These are phyloP conservation scores for Anolis sagrei DNA, from an alignment of 2,113 vertebrate species.

Conservation along the genomic window DNA sequence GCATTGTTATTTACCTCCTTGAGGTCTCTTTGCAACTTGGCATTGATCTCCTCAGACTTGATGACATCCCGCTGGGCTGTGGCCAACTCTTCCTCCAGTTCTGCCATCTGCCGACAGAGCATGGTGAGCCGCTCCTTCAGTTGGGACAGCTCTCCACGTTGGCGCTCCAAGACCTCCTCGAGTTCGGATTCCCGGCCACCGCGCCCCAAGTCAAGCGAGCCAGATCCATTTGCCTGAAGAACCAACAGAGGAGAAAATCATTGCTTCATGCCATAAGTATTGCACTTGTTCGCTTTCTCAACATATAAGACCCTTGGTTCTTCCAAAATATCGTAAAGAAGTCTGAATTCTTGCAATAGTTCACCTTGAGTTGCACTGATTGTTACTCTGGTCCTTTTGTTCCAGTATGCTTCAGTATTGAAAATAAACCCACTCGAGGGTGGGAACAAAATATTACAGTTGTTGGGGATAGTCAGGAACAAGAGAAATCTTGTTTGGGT, in stretches of 20 bases:
- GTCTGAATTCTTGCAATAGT: too few relatives aligned
- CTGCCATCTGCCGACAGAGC: constrained; percentile 91
- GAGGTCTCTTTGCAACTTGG: constrained; percentile 90
- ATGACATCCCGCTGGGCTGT: constrained; percentile 88
- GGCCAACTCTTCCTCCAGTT: constrained; percentile 91
- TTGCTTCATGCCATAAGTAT: neutral
- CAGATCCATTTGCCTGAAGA: constrained; percentile 85
- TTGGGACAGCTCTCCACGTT: constrained; percentile 87
- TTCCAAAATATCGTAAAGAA: too few relatives aligned
- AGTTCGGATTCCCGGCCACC: constrained; percentile 77
- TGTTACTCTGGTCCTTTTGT: too few relatives aligned
- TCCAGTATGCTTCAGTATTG: too few relatives aligned
- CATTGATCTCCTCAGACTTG: constrained; percentile 88
- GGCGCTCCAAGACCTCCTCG: constrained; percentile 86
- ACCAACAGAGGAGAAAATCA: neutral
- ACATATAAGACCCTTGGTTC: neutral
- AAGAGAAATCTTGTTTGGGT: too few relatives aligned
- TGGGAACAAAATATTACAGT: too few relatives aligned
- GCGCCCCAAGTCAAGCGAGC: constrained; percentile 72
- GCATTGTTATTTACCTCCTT: constrained; percentile 82
- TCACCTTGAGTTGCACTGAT: too few relatives aligned
- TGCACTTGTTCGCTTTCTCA: neutral
- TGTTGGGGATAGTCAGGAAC: too few relatives aligned
- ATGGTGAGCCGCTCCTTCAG: constrained; percentile 89
- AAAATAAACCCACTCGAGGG: too few relatives aligned